Evolutionary conservation across 2,888 invertebrate species (phyloP), one percentile per base, ranked within the genome.

Genomic region (Hedya salicella): DNA sequence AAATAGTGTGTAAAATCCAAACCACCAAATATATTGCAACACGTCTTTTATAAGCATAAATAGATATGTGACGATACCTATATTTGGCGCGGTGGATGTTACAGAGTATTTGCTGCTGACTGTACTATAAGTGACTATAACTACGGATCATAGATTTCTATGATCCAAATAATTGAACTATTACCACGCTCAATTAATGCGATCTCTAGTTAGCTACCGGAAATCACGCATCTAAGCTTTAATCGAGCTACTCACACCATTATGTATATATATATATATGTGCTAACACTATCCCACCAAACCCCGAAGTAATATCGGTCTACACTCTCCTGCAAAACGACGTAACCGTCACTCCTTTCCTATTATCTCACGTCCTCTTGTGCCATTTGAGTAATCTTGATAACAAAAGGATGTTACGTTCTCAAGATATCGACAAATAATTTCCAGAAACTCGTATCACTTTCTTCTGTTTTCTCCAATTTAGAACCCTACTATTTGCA

Each of bases 381-480:
- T 52, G 2, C 11, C 2, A 5, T n/a, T 11, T 13, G 17, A n/a
- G n/a, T n/a, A n/a, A n/a, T n/a, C n/a, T 25, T 13, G 42, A 56
- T 56, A 56, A 56, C 30, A 44, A 44, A 56, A 56, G 44, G 44
- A n/a, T n/a, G n/a, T n/a, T n/a, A 56, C 42, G 16, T 30, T 56
- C 25, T 56, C 56, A 25, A 44, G 42, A 40, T 42, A 54, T 56
- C 25, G 4, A 17, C 16, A 16, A n/a, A 54, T 11, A 54, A 40
- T 40, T 40, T 54, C n/a, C 8, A 13, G 42, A 30, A 30, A 30
- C 42, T 17, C 42, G 30, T 44, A 56, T 56, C 30, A 6, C 8
- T 2, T 3, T 14, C n/a, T 54, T 14, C 21, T 1, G 5, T 6
- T 56, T 17, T 11, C 5, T n/a, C 0, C 42, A 30, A 56, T 44